Evolutionary conservation across 2,888 invertebrate species (phyloP).

Genomic region (Amiota minor): DNA sequence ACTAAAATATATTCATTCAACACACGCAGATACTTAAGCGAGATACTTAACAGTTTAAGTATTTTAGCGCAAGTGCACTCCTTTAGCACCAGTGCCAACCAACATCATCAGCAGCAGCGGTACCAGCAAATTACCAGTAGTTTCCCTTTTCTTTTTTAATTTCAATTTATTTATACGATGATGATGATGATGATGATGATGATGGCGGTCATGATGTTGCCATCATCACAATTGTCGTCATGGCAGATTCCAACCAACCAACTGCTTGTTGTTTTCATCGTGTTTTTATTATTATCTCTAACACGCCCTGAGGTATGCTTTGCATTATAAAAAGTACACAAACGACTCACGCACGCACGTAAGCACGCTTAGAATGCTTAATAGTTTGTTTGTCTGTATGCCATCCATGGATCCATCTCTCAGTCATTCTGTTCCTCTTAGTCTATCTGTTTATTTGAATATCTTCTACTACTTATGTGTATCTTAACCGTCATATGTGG

Average conservation of each 20-base stretch:
- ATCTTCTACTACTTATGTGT: background rate
- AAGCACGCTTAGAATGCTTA: background rate
- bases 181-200: no score
- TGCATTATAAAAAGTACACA: background rate
- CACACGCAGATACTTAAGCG: no score
- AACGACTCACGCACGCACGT: background rate
- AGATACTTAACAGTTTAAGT: constrained; percentile 13
- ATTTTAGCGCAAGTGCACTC: constrained; percentile 19
- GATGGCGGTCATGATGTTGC: no score
- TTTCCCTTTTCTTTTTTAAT: no score
- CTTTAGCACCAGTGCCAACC: no score
- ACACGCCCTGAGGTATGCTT: constrained; percentile 12
- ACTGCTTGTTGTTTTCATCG: constrained; percentile 3
- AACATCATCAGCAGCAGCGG: no score
- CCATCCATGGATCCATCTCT: background rate
- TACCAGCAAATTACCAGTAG: no score
- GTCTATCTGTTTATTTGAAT: background rate
- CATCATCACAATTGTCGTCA: no score
- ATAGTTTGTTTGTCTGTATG: background rate
- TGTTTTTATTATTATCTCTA: background rate
- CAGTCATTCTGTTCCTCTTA: background rate
- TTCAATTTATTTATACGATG: no score
- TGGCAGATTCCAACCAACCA: no score
- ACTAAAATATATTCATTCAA: no score
- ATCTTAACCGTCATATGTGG: background rate